Conservation (phyloP, 1,140 invertebrate genomes). For the Dreissena rostriformis region DNA sequence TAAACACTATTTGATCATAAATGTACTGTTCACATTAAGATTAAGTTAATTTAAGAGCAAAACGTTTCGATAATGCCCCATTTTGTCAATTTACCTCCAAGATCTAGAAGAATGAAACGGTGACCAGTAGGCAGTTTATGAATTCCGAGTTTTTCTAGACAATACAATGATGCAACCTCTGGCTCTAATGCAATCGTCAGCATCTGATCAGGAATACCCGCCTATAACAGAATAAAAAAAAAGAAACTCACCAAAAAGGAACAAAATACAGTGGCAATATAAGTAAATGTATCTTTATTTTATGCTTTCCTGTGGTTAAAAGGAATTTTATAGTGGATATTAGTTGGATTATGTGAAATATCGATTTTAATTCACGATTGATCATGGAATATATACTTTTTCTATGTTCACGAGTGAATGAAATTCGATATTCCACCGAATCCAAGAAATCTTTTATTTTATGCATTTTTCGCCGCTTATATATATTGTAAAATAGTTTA, state of each 20-base stretch:
- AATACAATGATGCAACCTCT: constrained; percentile 5
- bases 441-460: no score
- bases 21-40: neutral
- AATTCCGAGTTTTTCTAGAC: constrained; percentile 3
- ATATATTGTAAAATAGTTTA: no score
- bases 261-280: neutral
- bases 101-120: constrained; percentile 7
- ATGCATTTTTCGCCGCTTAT: no score
- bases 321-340: neutral
- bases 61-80: neutral
- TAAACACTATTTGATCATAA: neutral
- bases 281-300: neutral
- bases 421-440: no score
- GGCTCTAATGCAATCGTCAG: constrained; percentile 15
- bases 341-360: no score
- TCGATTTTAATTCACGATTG: no score
- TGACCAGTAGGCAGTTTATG: neutral
- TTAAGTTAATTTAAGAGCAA: neutral
- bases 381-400: no score
- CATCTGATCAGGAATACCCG: neutral
- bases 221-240: neutral
- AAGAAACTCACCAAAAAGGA: neutral
- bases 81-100: constrained; percentile 20
- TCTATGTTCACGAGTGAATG: no score
- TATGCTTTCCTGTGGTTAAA: neutral